Evolutionary conservation across 2,113 vertebrate genomes (phyloP).

Genomic region (Natator depressus): DNA sequence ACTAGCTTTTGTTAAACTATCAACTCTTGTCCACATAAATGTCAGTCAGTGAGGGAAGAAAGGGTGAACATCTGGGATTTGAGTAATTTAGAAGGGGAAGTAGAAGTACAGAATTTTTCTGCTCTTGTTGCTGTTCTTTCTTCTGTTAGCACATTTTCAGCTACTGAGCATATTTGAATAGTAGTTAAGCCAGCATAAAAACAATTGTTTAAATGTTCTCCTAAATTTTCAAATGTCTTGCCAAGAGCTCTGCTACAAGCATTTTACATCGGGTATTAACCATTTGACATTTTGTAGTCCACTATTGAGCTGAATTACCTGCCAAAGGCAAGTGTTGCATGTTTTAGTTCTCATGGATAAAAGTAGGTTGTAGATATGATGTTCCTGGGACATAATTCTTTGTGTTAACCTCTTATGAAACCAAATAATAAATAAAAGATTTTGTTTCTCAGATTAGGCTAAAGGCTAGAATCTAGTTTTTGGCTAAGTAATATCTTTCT

Average conservation of each 20-base stretch:
- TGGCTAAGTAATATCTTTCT: background rate
- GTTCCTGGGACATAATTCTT: background rate
- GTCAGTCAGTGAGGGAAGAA: background rate
- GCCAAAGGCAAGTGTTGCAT: background rate
- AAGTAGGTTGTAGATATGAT: background rate
- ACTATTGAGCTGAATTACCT: background rate
- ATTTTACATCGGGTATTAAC: background rate
- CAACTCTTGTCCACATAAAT: background rate
- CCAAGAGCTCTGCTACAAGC: background rate
- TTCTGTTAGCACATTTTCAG: background rate
- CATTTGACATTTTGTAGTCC: background rate
- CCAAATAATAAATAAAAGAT: background rate
- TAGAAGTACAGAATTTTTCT: background rate
- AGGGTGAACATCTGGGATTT: background rate
- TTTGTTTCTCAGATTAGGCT: background rate
- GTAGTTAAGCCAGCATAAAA: background rate
- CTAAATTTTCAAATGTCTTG: background rate
- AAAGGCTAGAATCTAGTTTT: background rate
- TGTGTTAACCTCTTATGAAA: background rate
- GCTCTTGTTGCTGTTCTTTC: background rate
- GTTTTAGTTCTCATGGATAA: background rate
- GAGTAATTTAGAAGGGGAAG: background rate
- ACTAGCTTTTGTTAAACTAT: no score
- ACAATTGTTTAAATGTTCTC: background rate
- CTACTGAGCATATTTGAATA: conserved; percentile 5